phyloP scores from a whole-genome alignment of 2,113 vertebrate species.

The Atherinomorus stipes region DNA sequence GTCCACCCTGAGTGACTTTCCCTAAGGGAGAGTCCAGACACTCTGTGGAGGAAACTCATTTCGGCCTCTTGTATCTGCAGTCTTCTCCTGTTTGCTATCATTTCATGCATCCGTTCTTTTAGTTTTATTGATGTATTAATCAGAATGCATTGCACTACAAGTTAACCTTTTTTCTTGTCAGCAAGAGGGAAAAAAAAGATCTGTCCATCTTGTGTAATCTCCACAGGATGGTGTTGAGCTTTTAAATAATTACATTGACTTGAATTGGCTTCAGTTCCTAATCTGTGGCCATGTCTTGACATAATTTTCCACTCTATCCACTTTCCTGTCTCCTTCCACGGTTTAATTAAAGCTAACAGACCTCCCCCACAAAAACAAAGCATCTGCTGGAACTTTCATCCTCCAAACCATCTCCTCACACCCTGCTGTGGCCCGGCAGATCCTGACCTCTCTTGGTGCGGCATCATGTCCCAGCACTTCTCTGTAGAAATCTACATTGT shows the following conservation, averaged over 20 bases:
- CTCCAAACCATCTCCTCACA: neutral
- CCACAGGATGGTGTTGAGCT: accelerated
- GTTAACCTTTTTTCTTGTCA: too few species aligned
- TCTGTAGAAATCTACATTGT: slow-evolving; percentile 88
- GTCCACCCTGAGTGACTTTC: too few species aligned
- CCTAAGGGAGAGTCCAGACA: too few species aligned
- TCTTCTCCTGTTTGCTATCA: too few species aligned
- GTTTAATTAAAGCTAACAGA: neutral
- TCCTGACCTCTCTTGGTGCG: slow-evolving; percentile 76
- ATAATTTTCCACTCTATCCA: too few species aligned
- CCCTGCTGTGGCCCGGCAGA: neutral
- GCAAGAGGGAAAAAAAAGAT: neutral
- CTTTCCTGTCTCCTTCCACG: neutral
- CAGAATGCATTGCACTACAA: too few species aligned
- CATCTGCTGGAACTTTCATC: neutral
- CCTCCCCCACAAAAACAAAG: neutral
- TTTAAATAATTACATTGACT: neutral
- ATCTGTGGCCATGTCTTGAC: neutral
- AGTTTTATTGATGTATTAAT: too few species aligned
- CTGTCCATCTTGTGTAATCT: neutral
- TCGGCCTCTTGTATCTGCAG: too few species aligned
- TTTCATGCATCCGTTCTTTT: too few species aligned
- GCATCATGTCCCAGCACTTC: slow-evolving; percentile 80
- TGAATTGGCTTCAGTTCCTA: neutral
- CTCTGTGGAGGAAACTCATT: too few species aligned